phyloP scores from a whole-genome alignment of 2,888 invertebrate genomes.

The Halictus quadricinctus region DNA sequence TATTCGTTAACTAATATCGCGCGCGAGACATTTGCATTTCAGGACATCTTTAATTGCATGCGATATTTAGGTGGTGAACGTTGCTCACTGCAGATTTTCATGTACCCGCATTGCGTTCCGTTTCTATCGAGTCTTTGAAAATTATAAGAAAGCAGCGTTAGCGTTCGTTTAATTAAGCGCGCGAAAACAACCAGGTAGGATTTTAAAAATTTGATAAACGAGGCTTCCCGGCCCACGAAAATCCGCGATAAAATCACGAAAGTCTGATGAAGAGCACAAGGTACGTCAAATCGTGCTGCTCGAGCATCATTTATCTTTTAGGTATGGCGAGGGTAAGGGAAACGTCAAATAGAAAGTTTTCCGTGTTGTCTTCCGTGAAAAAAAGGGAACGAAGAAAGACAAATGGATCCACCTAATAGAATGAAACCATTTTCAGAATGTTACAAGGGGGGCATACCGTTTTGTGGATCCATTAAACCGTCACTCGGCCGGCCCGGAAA shows the following conservation, averaged over 20 bases:
- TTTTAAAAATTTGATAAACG: constrained; percentile 31
- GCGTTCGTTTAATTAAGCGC: not conserved
- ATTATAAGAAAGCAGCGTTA: too few relatives aligned
- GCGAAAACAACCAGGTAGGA: not conserved
- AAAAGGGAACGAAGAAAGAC: constrained; percentile 68
- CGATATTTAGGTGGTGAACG: too few relatives aligned
- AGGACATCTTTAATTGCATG: not conserved
- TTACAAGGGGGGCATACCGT: constrained; percentile 45
- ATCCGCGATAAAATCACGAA: constrained; percentile 46
- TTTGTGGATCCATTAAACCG: constrained; percentile 67
- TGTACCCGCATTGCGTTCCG: too few relatives aligned
- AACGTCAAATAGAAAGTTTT: constrained; percentile 47
- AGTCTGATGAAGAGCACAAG: constrained; percentile 32
- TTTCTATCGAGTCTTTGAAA: not conserved
- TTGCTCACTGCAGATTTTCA: too few relatives aligned
- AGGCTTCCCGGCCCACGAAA: not conserved
- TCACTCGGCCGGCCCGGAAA: constrained; percentile 53
- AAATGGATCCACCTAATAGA: constrained; percentile 74
- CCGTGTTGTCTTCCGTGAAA: constrained; percentile 17
- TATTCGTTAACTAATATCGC: not conserved
- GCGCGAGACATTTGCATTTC: not conserved
- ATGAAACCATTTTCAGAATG: constrained; percentile 70
- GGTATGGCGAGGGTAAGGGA: constrained; percentile 29
- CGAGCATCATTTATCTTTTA: constrained; percentile 62
- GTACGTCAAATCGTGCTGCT: constrained; percentile 38